phyloP scores from a whole-genome alignment of 2,113 vertebrate genomes.

The Ondatra zibethicus region DNA sequence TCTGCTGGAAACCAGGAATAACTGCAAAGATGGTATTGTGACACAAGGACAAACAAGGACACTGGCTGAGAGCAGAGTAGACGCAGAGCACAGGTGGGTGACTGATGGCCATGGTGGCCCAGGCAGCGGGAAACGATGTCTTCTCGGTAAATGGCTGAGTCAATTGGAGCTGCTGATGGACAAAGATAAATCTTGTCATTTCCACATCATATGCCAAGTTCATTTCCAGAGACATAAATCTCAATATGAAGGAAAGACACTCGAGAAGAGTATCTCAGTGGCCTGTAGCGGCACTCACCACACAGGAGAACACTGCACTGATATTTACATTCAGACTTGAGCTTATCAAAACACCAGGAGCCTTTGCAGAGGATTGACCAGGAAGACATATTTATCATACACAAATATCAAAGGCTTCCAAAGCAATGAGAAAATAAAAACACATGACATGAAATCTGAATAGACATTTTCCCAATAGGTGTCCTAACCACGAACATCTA shows the following conservation, averaged over 20 bases:
- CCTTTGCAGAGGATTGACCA: not conserved
- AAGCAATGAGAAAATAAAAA: not conserved
- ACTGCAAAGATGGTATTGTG: not conserved
- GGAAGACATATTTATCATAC: not conserved
- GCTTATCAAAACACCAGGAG: not conserved
- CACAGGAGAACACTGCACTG: not conserved
- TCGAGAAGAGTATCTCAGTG: not conserved
- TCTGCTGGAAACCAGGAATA: not conserved
- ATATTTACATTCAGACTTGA: not conserved
- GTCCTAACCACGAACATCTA: rapidly evolving
- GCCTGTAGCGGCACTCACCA: rapidly evolving
- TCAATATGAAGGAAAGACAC: not conserved
- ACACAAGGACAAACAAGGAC: not conserved
- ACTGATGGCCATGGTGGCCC: rapidly evolving
- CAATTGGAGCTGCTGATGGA: constrained; percentile 10
- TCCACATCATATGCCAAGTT: not conserved
- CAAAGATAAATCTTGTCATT: constrained; percentile 37
- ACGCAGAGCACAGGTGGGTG: not conserved
- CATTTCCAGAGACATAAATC: not conserved
- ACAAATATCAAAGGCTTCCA: not conserved
- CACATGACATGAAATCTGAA: not conserved
- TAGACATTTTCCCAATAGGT: not conserved
- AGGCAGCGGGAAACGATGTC: not conserved
- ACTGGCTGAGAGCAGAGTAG: not conserved
- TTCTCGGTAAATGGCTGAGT: not conserved